Evolutionary conservation across 2,888 invertebrate species (phyloP), one percentile per base, ranked within the genome.

Genomic region (Cheilosia vernalis): DNA sequence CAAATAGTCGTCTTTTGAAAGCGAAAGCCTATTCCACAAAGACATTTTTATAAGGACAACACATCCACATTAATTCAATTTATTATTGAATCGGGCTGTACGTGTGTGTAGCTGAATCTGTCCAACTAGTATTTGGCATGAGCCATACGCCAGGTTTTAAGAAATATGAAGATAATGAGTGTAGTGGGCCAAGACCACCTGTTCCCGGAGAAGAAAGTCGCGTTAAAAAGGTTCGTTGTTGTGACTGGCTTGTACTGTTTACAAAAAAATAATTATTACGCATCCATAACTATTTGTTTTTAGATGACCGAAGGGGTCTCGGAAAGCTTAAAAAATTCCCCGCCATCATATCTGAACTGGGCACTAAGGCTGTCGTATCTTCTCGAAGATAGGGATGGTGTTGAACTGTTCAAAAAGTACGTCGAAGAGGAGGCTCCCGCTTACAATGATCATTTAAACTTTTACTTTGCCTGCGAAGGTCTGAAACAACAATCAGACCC

Each of bases 381-480:
- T 88, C 94, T 98, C 89, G 95, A 96, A 93, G 98, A 98, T 93
- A 95, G 95, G 88, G 97, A 98, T 91, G 98, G 98, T 83, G 96
- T 97, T 88, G 95, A 95, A 84, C 93, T 98, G 90, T 98, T 98
- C 93, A 95, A 96, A 92, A 94, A 94, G 92, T 97, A 96, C 93
- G 94, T 97, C 90, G 94, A 95, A 91, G 95, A 95, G 89, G 97
- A 97, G 92, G 96, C 96, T 89, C 95, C 94, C 87, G 94, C 95
- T 90, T 95, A 96, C 92, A 95, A 95, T 88, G 96, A 96, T 93
- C 94, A 96, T 70, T 94, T 97, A 89, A 95, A 96, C 92, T 98
- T 98, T 93, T 98, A 97, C 95, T 98, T 98, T 93, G 98, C 98
- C 66, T 97, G 97, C 92, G 96, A 97, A 91, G 96, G 97, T 70